Evolutionary conservation across 35 echinoderm and acorn worm species (phyloP).

Genomic region (Heliocidaris erythrogramma): DNA sequence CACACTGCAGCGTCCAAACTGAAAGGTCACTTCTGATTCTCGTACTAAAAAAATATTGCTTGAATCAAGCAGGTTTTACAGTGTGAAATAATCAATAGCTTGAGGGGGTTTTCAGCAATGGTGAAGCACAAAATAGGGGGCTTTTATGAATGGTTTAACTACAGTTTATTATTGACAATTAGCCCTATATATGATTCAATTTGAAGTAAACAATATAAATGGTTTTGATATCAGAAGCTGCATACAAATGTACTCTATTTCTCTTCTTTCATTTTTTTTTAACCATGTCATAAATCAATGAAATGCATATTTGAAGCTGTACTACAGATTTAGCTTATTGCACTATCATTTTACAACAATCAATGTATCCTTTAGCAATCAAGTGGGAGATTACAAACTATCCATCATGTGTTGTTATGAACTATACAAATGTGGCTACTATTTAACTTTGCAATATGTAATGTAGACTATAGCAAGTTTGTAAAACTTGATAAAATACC

Average conservation of each 20-base stretch:
- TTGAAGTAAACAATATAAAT: neutral
- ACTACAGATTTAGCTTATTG: too few relatives aligned
- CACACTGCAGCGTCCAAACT: neutral
- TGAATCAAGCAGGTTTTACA: neutral
- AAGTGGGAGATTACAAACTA: too few relatives aligned
- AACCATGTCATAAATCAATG: neutral
- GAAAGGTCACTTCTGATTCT: neutral
- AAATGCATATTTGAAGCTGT: neutral
- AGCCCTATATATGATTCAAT: neutral
- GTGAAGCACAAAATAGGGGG: neutral
- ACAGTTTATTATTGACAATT: neutral
- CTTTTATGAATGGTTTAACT: too few relatives aligned
- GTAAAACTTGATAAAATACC: too few relatives aligned
- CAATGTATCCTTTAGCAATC: too few relatives aligned
- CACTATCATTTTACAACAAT: too few relatives aligned
- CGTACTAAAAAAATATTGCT: neutral
- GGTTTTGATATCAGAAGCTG: neutral
- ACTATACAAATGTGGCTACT: too few relatives aligned
- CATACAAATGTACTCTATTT: neutral
- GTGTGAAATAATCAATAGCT: constrained; percentile 4
- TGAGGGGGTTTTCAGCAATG: neutral
- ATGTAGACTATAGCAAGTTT: too few relatives aligned
- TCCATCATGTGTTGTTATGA: too few relatives aligned
- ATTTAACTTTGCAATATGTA: too few relatives aligned
- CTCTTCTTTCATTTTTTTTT: neutral